phyloP scores from a whole-genome alignment of 2,888 invertebrate species.

The Tetheella fluctuosa region DNA sequence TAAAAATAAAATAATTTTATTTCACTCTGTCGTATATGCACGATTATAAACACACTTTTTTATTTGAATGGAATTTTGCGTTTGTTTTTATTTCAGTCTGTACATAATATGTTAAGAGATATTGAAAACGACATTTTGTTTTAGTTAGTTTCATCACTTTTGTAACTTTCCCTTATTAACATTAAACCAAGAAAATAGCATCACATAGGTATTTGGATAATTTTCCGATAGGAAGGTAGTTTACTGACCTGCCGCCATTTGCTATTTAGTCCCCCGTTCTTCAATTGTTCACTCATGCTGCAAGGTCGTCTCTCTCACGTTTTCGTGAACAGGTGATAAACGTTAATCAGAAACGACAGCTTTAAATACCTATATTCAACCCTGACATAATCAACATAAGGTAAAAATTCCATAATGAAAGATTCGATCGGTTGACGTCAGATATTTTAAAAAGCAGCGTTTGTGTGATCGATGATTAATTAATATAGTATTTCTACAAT shows the following conservation, averaged over 20 bases:
- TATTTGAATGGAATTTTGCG: too few relatives aligned
- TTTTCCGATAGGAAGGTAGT: neutral
- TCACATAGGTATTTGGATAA: neutral
- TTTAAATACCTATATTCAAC: slow-evolving; percentile 8
- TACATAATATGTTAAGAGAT: too few relatives aligned
- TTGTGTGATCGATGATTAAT: neutral
- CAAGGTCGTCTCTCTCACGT: slow-evolving; percentile 35
- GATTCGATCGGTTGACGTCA: neutral
- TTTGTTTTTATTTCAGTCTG: too few relatives aligned
- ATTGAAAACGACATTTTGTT: neutral
- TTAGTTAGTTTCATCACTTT: too few relatives aligned
- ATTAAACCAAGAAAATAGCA: neutral
- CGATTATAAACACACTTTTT: too few relatives aligned
- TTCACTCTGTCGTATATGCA: too few relatives aligned
- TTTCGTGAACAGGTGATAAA: slow-evolving; percentile 34
- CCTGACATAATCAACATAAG: neutral
- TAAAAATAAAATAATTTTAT: too few relatives aligned
- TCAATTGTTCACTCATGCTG: slow-evolving; percentile 30
- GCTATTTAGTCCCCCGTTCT: slow-evolving; percentile 16
- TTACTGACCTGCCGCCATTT: slow-evolving; percentile 10
- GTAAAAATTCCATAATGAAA: neutral
- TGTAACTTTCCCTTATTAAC: too few relatives aligned
- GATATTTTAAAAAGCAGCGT: neutral
- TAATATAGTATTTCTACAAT: neutral
- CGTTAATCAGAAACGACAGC: slow-evolving; percentile 21